These are phyloP conservation scores for Orius insidiosus DNA, from an alignment of 1,140 invertebrate genomes.

Conservation along the genomic window DNA sequence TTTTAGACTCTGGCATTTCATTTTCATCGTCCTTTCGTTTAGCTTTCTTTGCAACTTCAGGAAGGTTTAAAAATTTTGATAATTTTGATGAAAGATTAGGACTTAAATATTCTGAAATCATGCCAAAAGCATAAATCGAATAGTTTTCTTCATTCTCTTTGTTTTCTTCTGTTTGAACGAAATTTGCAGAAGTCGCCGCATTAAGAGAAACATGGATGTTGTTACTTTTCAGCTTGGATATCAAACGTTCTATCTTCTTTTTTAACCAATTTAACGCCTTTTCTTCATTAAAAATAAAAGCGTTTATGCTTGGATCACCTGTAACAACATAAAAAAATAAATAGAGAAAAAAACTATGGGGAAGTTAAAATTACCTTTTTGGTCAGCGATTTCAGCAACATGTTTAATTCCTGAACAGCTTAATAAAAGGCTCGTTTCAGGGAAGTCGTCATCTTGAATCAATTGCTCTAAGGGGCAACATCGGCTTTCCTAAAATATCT, in stretches of 20 bases:
- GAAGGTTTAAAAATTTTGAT: conserved; percentile 38
- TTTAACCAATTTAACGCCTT: conserved; percentile 55
- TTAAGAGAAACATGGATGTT: conserved; percentile 46
- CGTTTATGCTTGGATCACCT: conserved; percentile 45
- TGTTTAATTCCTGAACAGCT: conserved; percentile 19
- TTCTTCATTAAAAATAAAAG: conserved; percentile 60
- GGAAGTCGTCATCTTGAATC: conserved; percentile 38
- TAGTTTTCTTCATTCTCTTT: conserved; percentile 36
- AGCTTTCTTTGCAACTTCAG: conserved; percentile 23
- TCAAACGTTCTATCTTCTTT: conserved; percentile 42
- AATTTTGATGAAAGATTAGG: conserved; percentile 42
- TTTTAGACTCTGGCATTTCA: conserved; percentile 5
- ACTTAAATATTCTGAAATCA: conserved; percentile 48
- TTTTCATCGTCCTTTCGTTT: conserved; percentile 13
- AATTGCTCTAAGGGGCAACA: conserved; percentile 45
- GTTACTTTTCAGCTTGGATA: conserved; percentile 41
- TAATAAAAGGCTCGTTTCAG: conserved; percentile 34
- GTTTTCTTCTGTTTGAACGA: conserved; percentile 39
- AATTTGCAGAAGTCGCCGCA: conserved; percentile 50
- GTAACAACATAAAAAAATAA: conserved; percentile 6
- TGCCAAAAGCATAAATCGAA: conserved; percentile 45
- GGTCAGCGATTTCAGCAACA: conserved; percentile 37
- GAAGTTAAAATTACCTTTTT: conserved; percentile 32
- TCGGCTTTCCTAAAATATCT: conserved; percentile 21
- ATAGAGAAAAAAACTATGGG: neutral